These are phyloP conservation scores for Accipiter cooperii DNA, from an alignment of 2,113 vertebrate species.

Conservation along the genomic window DNA sequence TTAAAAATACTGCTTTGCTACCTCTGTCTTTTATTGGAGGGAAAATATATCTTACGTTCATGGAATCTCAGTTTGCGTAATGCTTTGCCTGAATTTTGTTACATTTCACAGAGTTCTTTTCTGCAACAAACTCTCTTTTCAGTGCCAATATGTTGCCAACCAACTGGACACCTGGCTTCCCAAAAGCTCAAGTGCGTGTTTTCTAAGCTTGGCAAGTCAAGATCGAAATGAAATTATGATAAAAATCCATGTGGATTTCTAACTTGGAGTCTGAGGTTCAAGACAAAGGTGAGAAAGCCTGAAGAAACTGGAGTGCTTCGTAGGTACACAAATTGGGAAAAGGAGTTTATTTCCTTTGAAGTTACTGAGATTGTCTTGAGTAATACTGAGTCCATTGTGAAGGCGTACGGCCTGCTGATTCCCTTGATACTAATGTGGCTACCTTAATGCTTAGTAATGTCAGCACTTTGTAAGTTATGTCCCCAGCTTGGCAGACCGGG, in stretches of 20 bases:
- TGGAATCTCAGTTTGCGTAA: neutral
- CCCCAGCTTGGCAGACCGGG: too few relatives aligned
- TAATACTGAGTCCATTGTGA: neutral
- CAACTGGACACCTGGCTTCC: neutral
- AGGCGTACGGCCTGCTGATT: neutral
- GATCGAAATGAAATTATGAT: neutral
- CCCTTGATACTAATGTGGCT: neutral
- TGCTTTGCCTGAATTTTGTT: neutral
- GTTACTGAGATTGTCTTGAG: neutral
- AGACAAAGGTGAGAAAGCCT: conserved; percentile 19
- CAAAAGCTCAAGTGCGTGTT: neutral
- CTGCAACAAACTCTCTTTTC: neutral
- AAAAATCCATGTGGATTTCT: conserved; percentile 35
- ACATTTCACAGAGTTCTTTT: neutral
- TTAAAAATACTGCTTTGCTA: neutral
- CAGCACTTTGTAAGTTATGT: neutral
- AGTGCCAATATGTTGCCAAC: neutral
- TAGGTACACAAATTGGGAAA: neutral
- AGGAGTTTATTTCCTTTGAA: neutral
- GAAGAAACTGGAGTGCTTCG: neutral
- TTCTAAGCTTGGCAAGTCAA: conserved; percentile 2
- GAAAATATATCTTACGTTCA: neutral
- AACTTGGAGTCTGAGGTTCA: conserved; percentile 6
- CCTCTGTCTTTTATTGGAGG: neutral
- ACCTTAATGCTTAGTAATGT: neutral